Evolutionary conservation across 2,113 vertebrate genomes (phyloP).

Genomic region (Neopipo cinnamomea): DNA sequence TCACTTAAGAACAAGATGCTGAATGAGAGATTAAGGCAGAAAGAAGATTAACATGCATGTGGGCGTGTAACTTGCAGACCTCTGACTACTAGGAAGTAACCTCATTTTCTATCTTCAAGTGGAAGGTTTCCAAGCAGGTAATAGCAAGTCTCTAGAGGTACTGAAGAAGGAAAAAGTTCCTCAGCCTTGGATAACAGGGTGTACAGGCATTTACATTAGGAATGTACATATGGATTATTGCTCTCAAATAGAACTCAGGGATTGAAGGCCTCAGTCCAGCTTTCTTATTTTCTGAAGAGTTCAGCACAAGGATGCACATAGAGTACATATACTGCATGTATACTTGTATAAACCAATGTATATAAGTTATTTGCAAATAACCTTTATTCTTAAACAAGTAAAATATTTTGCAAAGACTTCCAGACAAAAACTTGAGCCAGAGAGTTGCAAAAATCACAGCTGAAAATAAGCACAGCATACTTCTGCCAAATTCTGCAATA

Average conservation of each 20-base stretch:
- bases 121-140: neutral
- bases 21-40: neutral
- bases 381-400: neutral
- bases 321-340: neutral
- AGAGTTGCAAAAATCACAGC: neutral
- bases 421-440: neutral
- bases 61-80: neutral
- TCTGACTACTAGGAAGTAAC: neutral
- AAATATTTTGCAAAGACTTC: neutral
- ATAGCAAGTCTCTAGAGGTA: neutral
- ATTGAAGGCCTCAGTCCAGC: neutral
- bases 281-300: neutral
- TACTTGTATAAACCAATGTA: rapidly evolving
- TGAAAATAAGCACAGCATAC: neutral
- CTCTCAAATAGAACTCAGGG: neutral
- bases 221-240: neutral
- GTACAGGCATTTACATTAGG: neutral
- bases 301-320: neutral
- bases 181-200: neutral
- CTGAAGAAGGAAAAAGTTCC: neutral
- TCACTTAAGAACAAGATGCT: neutral
- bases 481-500: neutral
- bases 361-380: neutral
- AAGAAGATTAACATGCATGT: neutral
- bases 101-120: neutral